A percentile compares a stretch with the other conserved stretches of the same genome.
These are phyloP conservation scores for Scaptomyza caliginosa DNA, from an alignment of 2,888 invertebrate genomes.

Conservation along the genomic window DNA sequence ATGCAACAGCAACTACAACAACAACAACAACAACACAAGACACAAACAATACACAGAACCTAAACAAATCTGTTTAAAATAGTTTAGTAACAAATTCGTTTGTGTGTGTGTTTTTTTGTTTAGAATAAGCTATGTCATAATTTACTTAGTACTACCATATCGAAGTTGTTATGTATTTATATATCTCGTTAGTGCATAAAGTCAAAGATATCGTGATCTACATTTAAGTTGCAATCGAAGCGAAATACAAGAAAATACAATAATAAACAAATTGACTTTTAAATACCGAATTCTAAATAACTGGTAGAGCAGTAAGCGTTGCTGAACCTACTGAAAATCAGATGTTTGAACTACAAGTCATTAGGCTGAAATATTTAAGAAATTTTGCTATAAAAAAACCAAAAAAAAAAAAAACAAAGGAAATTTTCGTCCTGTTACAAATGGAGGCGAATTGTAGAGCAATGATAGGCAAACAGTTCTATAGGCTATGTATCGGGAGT, in stretches of 20 bases:
- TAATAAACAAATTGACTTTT: too few relatives aligned
- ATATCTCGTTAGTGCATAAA: slow-evolving; percentile 70
- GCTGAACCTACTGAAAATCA: not conserved
- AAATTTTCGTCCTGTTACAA: not conserved
- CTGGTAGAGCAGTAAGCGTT: not conserved
- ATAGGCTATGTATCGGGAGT: not conserved
- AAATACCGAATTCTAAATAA: too few relatives aligned
- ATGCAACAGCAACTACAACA: slow-evolving; percentile 43
- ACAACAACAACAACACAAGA: slow-evolving; percentile 43
- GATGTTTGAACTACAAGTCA: slow-evolving; percentile 1
- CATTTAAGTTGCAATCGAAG: slow-evolving; percentile 57
- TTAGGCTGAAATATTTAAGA: not conserved
- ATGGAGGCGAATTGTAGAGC: not conserved
- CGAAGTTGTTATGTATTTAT: slow-evolving; percentile 73
- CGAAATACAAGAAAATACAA: slow-evolving; percentile 38
- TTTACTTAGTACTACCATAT: slow-evolving; percentile 55
- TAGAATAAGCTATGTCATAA: slow-evolving; percentile 58
- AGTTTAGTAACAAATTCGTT: slow-evolving; percentile 9
- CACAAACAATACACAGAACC: slow-evolving; percentile 55
- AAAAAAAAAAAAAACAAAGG: not conserved
- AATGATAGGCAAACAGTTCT: not conserved
- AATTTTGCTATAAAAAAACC: too few relatives aligned
- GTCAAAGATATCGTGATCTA: slow-evolving; percentile 78
- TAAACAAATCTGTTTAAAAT: slow-evolving; percentile 47
- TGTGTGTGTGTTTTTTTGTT: slow-evolving; percentile 42